Evolutionary conservation across 2,797 vertebrate genomes (phyloP).

Genomic region (Mus caroli): DNA sequence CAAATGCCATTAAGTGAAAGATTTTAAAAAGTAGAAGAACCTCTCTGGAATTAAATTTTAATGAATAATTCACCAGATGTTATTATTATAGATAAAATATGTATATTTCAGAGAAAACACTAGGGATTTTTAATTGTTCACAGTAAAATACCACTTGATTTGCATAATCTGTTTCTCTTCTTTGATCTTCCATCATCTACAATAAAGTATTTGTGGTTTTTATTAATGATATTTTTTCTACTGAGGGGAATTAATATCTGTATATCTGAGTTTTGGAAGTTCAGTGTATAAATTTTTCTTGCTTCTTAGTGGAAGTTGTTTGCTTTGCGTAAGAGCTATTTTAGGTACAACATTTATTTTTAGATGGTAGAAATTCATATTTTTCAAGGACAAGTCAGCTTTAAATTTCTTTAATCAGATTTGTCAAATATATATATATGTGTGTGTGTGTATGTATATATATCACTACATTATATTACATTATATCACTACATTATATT

Average conservation of each 20-base stretch:
- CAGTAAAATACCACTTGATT: conserved; percentile 79
- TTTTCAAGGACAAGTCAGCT: conserved; percentile 21
- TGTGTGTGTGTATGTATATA: not conserved
- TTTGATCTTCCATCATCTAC: conserved; percentile 78
- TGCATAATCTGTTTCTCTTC: conserved; percentile 76
- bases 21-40: conserved; percentile 71
- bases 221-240: conserved; percentile 62
- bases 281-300: conserved; percentile 51
- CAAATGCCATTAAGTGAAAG: conserved; percentile 67
- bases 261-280: conserved; percentile 56
- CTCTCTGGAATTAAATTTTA: conserved; percentile 74
- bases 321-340: not conserved
- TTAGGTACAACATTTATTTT: not conserved
- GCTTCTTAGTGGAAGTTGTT: not conserved
- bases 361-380: conserved; percentile 2
- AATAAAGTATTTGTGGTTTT: conserved; percentile 70
- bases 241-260: conserved; percentile 70
- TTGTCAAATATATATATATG: not conserved
- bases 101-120: conserved; percentile 72
- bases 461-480: not conserved
- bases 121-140: conserved; percentile 80
- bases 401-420: conserved; percentile 8
- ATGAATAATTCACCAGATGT: conserved; percentile 78
- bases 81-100: conserved; percentile 82
- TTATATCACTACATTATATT: too few relatives aligned